Evolutionary conservation across 2,113 vertebrate genomes (phyloP).

Genomic region (Phylloscopus whistleri): DNA sequence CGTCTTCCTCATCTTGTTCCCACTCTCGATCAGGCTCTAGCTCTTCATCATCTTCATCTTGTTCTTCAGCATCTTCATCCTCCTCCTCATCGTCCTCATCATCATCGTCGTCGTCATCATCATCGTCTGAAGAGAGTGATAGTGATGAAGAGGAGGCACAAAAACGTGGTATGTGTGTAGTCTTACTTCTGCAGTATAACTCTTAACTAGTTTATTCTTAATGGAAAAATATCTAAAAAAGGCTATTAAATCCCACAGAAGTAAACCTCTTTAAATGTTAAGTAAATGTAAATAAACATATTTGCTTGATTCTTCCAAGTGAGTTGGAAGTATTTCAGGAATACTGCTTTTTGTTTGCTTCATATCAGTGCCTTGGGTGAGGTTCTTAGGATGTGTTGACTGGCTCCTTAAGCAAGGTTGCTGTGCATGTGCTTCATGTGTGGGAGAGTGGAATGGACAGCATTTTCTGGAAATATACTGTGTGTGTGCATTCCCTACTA

Average conservation of each 20-base stretch:
- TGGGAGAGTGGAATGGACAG: background rate
- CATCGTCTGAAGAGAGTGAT: conserved; percentile 91
- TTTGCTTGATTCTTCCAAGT: background rate
- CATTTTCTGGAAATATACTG: background rate
- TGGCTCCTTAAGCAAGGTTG: background rate
- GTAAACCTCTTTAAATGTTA: background rate
- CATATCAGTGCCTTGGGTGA: background rate
- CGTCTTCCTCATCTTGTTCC: conserved; percentile 89
- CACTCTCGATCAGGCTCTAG: conserved; percentile 89
- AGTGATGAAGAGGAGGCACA: conserved; percentile 83
- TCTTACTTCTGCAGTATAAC: conserved; percentile 33
- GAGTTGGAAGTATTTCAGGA: background rate
- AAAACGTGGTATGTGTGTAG: conserved; percentile 74
- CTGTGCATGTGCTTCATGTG: background rate
- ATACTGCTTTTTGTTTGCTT: background rate
- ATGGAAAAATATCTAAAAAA: background rate
- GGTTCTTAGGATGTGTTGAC: background rate
- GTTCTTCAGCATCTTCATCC: conserved; percentile 79
- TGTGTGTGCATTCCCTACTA: background rate
- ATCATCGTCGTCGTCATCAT: conserved; percentile 89
- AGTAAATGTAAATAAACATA: background rate
- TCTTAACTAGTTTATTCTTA: background rate
- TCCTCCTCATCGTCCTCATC: conserved; percentile 82
- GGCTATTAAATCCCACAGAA: background rate
- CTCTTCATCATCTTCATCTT: conserved; percentile 81